These are phyloP conservation scores for Ploceus nigricollis DNA, from an alignment of 2,113 vertebrate genomes.

Conservation along the genomic window DNA sequence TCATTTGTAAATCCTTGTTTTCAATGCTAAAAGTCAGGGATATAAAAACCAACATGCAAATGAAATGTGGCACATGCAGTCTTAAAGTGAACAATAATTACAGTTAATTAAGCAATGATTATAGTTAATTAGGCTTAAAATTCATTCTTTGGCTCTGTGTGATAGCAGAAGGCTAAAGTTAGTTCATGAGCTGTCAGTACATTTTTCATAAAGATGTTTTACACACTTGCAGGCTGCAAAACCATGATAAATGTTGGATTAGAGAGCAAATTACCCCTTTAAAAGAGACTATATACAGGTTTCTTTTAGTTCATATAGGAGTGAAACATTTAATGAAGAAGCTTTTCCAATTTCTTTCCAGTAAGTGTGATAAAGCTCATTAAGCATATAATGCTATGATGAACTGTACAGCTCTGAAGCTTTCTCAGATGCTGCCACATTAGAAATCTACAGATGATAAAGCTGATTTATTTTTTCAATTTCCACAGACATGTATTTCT, in stretches of 20 bases:
- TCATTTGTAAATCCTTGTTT: not conserved
- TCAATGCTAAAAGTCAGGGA: not conserved
- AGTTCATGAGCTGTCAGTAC: constrained; percentile 18
- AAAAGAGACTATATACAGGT: not conserved
- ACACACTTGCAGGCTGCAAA: not conserved
- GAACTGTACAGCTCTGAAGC: not conserved
- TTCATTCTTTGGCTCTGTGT: constrained; percentile 13
- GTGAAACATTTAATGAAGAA: not conserved
- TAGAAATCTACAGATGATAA: not conserved
- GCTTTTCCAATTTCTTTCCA: not conserved
- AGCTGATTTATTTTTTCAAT: constrained; percentile 21
- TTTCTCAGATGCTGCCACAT: not conserved
- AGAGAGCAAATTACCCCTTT: not conserved
- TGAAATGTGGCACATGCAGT: not conserved
- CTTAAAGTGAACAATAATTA: constrained; percentile 40
- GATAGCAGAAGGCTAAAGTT: constrained; percentile 22
- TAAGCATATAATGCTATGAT: not conserved
- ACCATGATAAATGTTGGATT: not conserved
- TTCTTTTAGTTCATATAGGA: not conserved
- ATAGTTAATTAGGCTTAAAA: constrained; percentile 37
- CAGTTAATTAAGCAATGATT: constrained; percentile 50
- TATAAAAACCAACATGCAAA: not conserved
- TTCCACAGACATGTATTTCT: not conserved
- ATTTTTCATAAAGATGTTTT: constrained; percentile 22
- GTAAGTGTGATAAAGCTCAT: not conserved